A percentile compares a stretch with the other conserved stretches of the same genome.
These are phyloP conservation scores for Drosophila mimica DNA, from an alignment of 2,888 invertebrate genomes.

Conservation along the genomic window DNA sequence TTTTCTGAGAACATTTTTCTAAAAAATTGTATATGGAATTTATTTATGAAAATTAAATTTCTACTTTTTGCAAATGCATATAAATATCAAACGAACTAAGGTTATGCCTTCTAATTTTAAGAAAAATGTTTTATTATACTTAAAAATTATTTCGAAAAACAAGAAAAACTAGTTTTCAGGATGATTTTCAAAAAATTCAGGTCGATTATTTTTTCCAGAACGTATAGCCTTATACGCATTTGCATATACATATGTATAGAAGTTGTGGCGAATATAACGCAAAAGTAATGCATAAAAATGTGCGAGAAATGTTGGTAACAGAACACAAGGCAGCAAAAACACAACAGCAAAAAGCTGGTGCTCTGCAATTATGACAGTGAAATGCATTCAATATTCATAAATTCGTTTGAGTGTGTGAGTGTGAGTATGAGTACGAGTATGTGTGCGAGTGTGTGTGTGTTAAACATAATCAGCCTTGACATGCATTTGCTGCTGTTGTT, in stretches of 20 bases:
- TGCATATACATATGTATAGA: slow-evolving; percentile 11
- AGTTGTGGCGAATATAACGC: slow-evolving; percentile 21
- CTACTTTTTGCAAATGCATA: background rate
- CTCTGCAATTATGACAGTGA: slow-evolving; percentile 74
- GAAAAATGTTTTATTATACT: background rate
- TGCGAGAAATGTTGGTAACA: slow-evolving; percentile 44
- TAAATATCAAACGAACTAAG: background rate
- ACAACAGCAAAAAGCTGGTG: slow-evolving; percentile 57
- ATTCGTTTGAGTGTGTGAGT: slow-evolving; percentile 26
- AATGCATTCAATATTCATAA: slow-evolving; percentile 76
- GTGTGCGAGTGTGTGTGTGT: slow-evolving; percentile 25
- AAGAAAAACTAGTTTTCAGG: too few relatives aligned
- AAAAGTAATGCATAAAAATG: slow-evolving; percentile 30
- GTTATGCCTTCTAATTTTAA: background rate
- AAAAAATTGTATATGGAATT: too few relatives aligned
- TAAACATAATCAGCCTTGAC: slow-evolving; percentile 74
- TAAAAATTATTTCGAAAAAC: background rate
- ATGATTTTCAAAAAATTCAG: background rate
- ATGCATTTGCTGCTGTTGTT: slow-evolving; percentile 61
- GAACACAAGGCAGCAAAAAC: slow-evolving; percentile 31
- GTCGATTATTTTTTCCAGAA: background rate
- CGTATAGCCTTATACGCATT: slow-evolving; percentile 4
- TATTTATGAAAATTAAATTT: background rate
- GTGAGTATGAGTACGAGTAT: background rate
- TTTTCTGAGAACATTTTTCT: too few relatives aligned